Conservation (phyloP, 2,113 vertebrate species). For the Naja naja region DNA sequence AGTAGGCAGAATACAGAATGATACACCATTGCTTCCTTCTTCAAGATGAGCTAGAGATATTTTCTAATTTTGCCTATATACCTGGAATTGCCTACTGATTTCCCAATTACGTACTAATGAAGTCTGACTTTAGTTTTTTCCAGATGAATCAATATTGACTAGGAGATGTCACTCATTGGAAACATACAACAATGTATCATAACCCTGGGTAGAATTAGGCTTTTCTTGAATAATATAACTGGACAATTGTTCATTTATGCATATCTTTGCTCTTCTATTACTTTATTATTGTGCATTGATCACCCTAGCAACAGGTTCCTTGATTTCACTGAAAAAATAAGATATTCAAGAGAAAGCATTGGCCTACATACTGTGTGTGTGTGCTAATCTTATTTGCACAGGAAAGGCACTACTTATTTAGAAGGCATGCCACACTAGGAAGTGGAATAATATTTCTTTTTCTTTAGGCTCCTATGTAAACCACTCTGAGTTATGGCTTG, state of each 20-base stretch:
- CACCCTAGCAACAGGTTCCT: too few relatives aligned
- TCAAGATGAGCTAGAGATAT: neutral
- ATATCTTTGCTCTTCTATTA: neutral
- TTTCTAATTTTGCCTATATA: neutral
- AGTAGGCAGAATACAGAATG: neutral
- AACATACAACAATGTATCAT: conserved; percentile 38
- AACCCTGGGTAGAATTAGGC: conserved; percentile 46
- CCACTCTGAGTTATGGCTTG: neutral
- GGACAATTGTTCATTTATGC: neutral
- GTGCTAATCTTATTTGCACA: neutral
- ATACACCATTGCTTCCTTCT: neutral
- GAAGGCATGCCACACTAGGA: neutral
- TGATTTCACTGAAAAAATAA: neutral
- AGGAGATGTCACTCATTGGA: neutral
- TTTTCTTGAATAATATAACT: neutral
- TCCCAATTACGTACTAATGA: neutral
- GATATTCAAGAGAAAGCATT: neutral
- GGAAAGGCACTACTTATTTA: neutral
- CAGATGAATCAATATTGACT: neutral
- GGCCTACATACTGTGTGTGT: neutral
- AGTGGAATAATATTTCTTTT: neutral
- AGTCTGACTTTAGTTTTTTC: neutral
- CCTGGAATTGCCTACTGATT: neutral
- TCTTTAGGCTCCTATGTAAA: neutral
- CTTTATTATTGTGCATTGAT: neutral